Conservation (phyloP, 2,888 invertebrate genomes). For the Drosophila meridionalis region DNA sequence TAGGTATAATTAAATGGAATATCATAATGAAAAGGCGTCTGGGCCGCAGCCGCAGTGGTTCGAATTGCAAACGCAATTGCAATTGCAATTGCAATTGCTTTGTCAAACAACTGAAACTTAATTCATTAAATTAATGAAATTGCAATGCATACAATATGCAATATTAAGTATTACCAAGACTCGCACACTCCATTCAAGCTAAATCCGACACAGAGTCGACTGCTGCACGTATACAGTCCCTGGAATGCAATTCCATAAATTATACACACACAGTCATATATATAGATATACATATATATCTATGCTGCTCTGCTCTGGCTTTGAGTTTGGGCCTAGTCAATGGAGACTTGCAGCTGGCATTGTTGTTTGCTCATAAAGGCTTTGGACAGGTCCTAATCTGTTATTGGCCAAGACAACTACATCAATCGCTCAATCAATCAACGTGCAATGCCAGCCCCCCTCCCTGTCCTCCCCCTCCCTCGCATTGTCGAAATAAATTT, state of each 20-base stretch:
- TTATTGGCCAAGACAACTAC: background rate
- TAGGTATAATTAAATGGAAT: slow-evolving; percentile 63
- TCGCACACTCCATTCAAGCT: background rate
- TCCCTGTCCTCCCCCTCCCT: too few relatives aligned
- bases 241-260: slow-evolving; percentile 2
- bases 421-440: slow-evolving; percentile 12
- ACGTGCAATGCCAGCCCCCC: background rate
- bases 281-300: background rate
- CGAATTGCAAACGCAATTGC: slow-evolving; percentile 28
- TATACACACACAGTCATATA: background rate
- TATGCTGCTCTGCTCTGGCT: background rate
- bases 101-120: slow-evolving; percentile 41
- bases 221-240: slow-evolving; percentile 1
- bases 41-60: slow-evolving; percentile 15
- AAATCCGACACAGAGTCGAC: slow-evolving; percentile 10
- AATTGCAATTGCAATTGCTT: slow-evolving; percentile 10
- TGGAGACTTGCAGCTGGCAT: background rate
- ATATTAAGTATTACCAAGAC: slow-evolving; percentile 11
- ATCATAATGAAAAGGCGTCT: slow-evolving; percentile 40
- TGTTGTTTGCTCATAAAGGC: background rate
- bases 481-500: background rate
- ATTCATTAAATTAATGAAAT: slow-evolving; percentile 75
- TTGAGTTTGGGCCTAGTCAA: background rate
- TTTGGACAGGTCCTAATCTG: slow-evolving; percentile 6
- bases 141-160: slow-evolving; percentile 34